Conservation (phyloP, 2,888 invertebrate species). For the Noctua fimbriata region DNA sequence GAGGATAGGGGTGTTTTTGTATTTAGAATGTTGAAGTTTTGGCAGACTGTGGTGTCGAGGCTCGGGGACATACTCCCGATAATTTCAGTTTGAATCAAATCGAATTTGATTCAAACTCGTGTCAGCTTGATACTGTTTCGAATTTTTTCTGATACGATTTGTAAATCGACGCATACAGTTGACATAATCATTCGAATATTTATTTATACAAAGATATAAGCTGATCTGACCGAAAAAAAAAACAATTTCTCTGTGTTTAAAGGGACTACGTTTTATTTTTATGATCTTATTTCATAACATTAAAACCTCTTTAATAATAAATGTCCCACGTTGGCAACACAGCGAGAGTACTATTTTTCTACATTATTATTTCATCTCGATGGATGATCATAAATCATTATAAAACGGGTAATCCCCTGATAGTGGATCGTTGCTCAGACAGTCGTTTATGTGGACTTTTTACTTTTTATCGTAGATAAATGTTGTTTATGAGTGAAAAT, state of each 20-base stretch:
- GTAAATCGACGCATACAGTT: neutral
- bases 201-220: neutral
- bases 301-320: conserved; percentile 59
- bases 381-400: conserved; percentile 65
- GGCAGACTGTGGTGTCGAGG: neutral
- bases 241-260: neutral
- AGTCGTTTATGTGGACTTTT: conserved; percentile 64
- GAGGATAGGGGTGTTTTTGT: neutral
- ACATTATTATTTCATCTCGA: conserved; percentile 59
- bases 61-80: neutral
- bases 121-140: neutral
- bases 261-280: neutral
- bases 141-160: neutral
- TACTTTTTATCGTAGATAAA: conserved; percentile 60
- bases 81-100: neutral
- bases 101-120: neutral
- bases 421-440: conserved; percentile 56
- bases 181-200: neutral
- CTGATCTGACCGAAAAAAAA: neutral
- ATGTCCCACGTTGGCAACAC: conserved; percentile 48
- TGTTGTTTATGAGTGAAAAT: conserved; percentile 58
- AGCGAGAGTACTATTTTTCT: conserved; percentile 45
- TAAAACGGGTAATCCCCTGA: conserved; percentile 61
- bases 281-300: conserved; percentile 8
- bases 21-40: conserved; percentile 4